These are phyloP conservation scores for Phrynocephalus guinanensis DNA, from an alignment of 2,797 vertebrate genomes.

Conservation along the genomic window DNA sequence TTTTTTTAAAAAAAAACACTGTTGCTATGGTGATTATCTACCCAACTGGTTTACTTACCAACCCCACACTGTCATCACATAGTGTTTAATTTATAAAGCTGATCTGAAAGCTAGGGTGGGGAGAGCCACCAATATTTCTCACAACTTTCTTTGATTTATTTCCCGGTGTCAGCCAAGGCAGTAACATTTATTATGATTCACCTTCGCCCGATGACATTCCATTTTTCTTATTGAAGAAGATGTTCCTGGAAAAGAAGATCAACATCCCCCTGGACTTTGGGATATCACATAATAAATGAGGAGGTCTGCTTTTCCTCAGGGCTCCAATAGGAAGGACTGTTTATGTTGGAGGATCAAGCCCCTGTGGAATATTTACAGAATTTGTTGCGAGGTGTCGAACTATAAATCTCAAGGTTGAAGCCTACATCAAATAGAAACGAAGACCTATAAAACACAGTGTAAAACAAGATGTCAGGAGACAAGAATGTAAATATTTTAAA, in stretches of 20 bases:
- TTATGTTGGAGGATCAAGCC: slow-evolving; percentile 80
- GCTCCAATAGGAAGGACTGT: slow-evolving; percentile 82
- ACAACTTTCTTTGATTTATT: slow-evolving; percentile 85
- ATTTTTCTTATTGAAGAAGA: slow-evolving; percentile 86
- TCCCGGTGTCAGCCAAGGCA: slow-evolving; percentile 86
- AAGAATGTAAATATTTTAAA: slow-evolving; percentile 78
- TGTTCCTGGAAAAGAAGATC: slow-evolving; percentile 83
- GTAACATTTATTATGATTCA: slow-evolving; percentile 91
- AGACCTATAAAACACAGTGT: slow-evolving; percentile 69
- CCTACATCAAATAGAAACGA: slow-evolving; percentile 80
- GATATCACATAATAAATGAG: slow-evolving; percentile 81
- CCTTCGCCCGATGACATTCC: slow-evolving; percentile 89
- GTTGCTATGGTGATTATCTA: slow-evolving; percentile 95
- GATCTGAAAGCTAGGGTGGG: slow-evolving; percentile 77
- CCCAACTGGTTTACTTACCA: slow-evolving; percentile 81
- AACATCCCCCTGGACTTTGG: slow-evolving; percentile 81
- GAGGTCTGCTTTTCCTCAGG: slow-evolving; percentile 81
- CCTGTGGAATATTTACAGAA: slow-evolving; percentile 85
- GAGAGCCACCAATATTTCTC: slow-evolving; percentile 84
- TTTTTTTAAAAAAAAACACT: slow-evolving; percentile 73
- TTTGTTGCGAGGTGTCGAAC: slow-evolving; percentile 83
- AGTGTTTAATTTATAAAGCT: slow-evolving; percentile 91
- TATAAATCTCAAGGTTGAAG: slow-evolving; percentile 82
- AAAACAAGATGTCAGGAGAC: slow-evolving; percentile 77
- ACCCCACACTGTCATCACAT: slow-evolving; percentile 84